Percentiles rank a stretch among this genome's conserved stretches.
Conservation (phyloP, 2,113 vertebrate species). For the Procapra przewalskii region DNA sequence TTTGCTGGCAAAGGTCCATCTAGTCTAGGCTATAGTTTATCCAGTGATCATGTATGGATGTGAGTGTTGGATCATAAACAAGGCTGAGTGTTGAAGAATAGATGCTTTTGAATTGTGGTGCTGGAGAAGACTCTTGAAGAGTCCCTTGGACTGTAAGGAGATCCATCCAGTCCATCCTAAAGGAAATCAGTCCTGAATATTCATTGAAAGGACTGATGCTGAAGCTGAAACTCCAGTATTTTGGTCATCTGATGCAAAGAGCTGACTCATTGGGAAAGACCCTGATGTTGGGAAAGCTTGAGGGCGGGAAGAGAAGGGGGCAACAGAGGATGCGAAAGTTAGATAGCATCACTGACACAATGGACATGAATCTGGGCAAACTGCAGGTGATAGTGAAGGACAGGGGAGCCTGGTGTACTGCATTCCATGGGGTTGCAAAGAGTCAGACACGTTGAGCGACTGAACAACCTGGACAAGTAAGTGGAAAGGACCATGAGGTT, state of each 20-base stretch:
- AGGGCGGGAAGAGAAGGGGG: neutral
- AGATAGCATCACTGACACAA: neutral
- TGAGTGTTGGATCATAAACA: neutral
- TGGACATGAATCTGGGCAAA: neutral
- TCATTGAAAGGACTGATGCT: neutral
- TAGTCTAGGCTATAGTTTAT: neutral
- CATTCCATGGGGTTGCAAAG: neutral
- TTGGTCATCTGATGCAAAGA: neutral
- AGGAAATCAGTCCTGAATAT: neutral
- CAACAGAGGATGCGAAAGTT: neutral
- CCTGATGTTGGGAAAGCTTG: neutral
- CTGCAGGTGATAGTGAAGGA: neutral
- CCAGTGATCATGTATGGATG: neutral
- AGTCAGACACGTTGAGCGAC: fast-evolving
- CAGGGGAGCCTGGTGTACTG: neutral
- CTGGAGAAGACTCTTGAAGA: neutral
- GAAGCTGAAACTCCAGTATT: neutral
- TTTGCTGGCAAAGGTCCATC: neutral
- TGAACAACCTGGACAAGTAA: neutral
- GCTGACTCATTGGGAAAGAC: neutral
- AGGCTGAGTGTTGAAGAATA: neutral
- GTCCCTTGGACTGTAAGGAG: neutral
- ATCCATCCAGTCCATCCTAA: neutral
- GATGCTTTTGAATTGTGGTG: neutral
- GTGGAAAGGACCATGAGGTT: neutral